Evolutionary conservation across 2,888 invertebrate species (phyloP), one percentile per base, ranked within the genome.

Genomic region (Vannuccia rotundouncinata): DNA sequence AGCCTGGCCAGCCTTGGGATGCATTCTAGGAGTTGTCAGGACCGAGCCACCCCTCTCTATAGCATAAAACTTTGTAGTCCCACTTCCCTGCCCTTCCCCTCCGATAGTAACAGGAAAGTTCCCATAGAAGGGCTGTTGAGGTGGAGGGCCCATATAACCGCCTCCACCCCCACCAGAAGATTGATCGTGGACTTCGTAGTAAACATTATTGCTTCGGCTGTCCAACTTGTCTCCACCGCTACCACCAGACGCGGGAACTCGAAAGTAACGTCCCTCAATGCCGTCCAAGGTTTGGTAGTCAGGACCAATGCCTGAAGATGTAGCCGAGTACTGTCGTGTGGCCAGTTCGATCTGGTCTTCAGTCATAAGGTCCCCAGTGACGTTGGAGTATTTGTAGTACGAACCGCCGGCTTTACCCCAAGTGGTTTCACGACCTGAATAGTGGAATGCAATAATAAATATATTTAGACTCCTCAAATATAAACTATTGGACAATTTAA

Each of bases 331-430:
- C 25, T 66, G 66, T 5, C 66, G 66, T 5, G 66, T 66, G 66
- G 66, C 66, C 66, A 66, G 66, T 27, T 66, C 66, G 25, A 66
- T 66, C 25, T 66, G 66, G 25, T 66, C 66, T 22, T 66, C 66
- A 45, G 5, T 45, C 10, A 10, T 5, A 2, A 66, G 10, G 25
- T 66, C 66, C 2, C 10, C 2, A 27, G 17, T 66, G 22, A 66
- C 66, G 66, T 66, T 66, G 66, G 66, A 66, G 25, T 66, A 66
- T 22, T 66, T 66, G 66, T 66, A 66, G 66, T 66, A 66, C 10
- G n/a, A n/a, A n/a, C n/a, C n/a, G n/a, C n/a, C n/a, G n/a, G n/a
- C n/a, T n/a, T n/a, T n/a, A n/a, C n/a, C n/a, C n/a, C n/a, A n/a
- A n/a, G n/a, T n/a, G n/a, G n/a, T n/a, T n/a, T n/a, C n/a, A n/a